phyloP scores from a whole-genome alignment of 1,140 invertebrate genomes.

The Penaeus chinensis region DNA sequence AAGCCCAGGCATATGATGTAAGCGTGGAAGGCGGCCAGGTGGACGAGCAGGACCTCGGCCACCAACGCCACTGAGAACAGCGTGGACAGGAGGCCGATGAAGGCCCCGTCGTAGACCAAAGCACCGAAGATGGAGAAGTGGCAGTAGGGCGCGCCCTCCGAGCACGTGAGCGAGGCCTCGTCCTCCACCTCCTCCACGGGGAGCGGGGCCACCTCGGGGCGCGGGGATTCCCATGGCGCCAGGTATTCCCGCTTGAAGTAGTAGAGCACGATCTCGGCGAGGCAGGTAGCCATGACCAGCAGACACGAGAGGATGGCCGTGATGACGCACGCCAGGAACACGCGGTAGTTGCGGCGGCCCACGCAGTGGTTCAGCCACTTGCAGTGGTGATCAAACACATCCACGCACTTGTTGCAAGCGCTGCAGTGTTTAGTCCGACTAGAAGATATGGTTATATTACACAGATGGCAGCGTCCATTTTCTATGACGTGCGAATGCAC shows the following conservation, averaged over 20 bases:
- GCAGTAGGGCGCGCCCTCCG: constrained; percentile 62
- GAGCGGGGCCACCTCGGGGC: constrained; percentile 64
- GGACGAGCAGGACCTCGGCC: constrained; percentile 82
- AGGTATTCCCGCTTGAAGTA: constrained; percentile 72
- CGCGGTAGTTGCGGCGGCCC: constrained; percentile 88
- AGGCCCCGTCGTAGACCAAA: constrained; percentile 66
- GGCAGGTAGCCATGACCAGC: constrained; percentile 77
- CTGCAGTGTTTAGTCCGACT: constrained; percentile 92
- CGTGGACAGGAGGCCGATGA: constrained; percentile 67
- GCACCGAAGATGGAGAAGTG: constrained; percentile 63
- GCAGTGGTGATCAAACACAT: constrained; percentile 92
- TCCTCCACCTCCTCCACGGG: constrained; percentile 18
- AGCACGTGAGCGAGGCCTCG: constrained; percentile 59
- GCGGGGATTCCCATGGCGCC: constrained; percentile 65
- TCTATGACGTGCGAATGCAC: constrained; percentile 94
- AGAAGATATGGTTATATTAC: constrained; percentile 82
- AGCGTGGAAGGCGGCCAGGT: constrained; percentile 90
- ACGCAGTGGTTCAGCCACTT: constrained; percentile 99
- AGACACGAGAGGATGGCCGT: constrained; percentile 82
- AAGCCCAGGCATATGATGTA: constrained; percentile 86
- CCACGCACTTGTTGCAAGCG: constrained; percentile 96
- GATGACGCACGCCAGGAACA: constrained; percentile 87
- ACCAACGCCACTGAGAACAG: constrained; percentile 76
- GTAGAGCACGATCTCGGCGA: constrained; percentile 77
- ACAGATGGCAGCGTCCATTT: constrained; percentile 92